Evolutionary conservation across 1,140 invertebrate species (phyloP), one percentile per base, ranked within the genome.

Genomic region (Papilio xuthus): DNA sequence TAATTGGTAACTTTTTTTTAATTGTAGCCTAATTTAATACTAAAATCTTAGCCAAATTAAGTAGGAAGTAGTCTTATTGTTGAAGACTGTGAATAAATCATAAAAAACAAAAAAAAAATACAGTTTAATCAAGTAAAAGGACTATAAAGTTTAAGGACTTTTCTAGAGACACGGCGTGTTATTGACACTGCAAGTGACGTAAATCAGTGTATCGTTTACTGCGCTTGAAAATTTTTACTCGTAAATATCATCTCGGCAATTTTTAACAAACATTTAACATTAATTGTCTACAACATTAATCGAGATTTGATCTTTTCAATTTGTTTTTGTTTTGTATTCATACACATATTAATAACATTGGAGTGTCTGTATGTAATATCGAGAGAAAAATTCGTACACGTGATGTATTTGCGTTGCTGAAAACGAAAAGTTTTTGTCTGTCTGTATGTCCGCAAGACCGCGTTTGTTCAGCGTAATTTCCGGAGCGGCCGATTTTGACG

Each of bases 91-190:
- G 26, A 20, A 67, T 67, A 26, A 67, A 32, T 67, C 28, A 32
- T 12, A 1, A 67, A 67, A 28, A 13, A 37, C 2, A 37, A 37
- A 37, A 26, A 60, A 13, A 12, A 26, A 67, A 28, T 28, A 67
- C 23, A 63, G 15, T 67, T 28, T 28, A 15, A 67, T 10, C 26
- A 13, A 28, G 60, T 67, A 67, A 67, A 67, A 67, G 60, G 60
- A 28, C 23, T 13, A 18, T 67, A 67, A 67, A 67, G 60, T 67
- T 67, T 67, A 67, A 67, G 60, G 60, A 67, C 60, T 67, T 67
- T 67, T 67, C 26, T 26, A 26, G 23, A 60, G 10, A 60, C 32
- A 32, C 3, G 20, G 50, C 13, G 18, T 28, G 60, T 67, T 67
- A 28, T 67, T 15, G 23, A 28, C 26, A 28, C 60, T 32, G 8